Percentiles rank a stretch among this genome's conserved stretches.
These are phyloP conservation scores for Xenus cinereus DNA, from an alignment of 2,113 vertebrate genomes.

Conservation along the genomic window DNA sequence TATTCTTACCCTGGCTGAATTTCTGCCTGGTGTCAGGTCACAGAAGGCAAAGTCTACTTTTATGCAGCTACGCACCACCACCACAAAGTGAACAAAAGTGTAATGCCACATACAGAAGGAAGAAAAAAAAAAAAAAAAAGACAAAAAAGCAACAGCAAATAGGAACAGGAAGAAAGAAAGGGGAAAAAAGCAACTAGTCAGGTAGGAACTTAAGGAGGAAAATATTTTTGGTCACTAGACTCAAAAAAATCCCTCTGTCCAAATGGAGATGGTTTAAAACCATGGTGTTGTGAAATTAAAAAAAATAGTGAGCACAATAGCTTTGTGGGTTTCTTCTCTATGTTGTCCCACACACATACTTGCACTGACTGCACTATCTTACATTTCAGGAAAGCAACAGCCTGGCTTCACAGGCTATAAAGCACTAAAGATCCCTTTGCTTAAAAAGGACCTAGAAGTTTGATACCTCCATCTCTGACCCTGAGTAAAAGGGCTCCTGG, in stretches of 20 bases:
- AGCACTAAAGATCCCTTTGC: background rate
- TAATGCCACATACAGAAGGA: background rate
- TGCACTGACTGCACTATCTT: background rate
- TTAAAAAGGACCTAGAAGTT: constrained; percentile 18
- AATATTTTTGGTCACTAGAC: background rate
- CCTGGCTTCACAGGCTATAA: background rate
- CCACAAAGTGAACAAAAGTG: background rate
- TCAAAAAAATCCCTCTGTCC: background rate
- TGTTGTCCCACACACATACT: background rate
- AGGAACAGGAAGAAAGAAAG: background rate
- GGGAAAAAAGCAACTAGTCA: background rate
- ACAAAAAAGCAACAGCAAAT: background rate
- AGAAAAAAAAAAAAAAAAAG: background rate
- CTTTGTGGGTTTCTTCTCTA: background rate
- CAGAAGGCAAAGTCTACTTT: constrained; percentile 17
- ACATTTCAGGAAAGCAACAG: background rate
- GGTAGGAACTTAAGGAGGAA: background rate
- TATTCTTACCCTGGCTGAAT: constrained; percentile 43
- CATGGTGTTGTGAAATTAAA: background rate
- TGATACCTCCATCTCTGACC: constrained; percentile 8
- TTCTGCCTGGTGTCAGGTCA: constrained; percentile 55
- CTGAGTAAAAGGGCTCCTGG: background rate
- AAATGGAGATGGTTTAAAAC: background rate
- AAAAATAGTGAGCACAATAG: background rate
- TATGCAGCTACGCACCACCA: background rate